Evolutionary conservation across 2,113 vertebrate genomes (phyloP).

Genomic region (Acanthochromis polyacanthus): DNA sequence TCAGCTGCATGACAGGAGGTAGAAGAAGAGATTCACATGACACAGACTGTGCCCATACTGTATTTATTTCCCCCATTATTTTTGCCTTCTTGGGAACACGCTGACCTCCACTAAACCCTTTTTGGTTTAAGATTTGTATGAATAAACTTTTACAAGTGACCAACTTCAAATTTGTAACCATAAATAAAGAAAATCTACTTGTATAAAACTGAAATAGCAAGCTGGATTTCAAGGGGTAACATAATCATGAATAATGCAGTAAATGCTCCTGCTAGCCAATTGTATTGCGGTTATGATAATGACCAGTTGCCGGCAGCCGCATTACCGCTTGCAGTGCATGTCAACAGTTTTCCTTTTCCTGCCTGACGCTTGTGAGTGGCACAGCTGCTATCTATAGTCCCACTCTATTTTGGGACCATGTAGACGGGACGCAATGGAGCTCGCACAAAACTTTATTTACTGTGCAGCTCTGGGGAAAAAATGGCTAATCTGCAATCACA

Average conservation of each 20-base stretch:
- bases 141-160: slow-evolving; percentile 11
- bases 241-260: slow-evolving; percentile 15
- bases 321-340: slow-evolving; percentile 50
- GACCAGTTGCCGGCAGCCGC: slow-evolving; percentile 52
- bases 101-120: slow-evolving; percentile 37
- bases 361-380: slow-evolving; percentile 65
- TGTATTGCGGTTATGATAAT: slow-evolving; percentile 46
- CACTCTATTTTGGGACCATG: slow-evolving; percentile 81
- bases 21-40: slow-evolving; percentile 16
- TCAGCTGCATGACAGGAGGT: not conserved
- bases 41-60: not conserved
- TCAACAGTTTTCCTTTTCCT: slow-evolving; percentile 68
- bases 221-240: slow-evolving; percentile 14
- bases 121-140: not conserved
- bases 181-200: slow-evolving; percentile 11
- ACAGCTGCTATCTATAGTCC: slow-evolving; percentile 82
- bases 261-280: slow-evolving; percentile 23
- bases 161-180: not conserved
- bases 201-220: slow-evolving; percentile 1
- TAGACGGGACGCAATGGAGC: slow-evolving; percentile 67
- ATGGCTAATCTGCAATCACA: slow-evolving; percentile 49
- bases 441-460: slow-evolving; percentile 72
- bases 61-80: slow-evolving; percentile 39
- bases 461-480: slow-evolving; percentile 44
- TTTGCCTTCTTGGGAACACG: slow-evolving; percentile 41